Conservation (phyloP, 2,797 vertebrate species). For the Selene dorsalis region DNA sequence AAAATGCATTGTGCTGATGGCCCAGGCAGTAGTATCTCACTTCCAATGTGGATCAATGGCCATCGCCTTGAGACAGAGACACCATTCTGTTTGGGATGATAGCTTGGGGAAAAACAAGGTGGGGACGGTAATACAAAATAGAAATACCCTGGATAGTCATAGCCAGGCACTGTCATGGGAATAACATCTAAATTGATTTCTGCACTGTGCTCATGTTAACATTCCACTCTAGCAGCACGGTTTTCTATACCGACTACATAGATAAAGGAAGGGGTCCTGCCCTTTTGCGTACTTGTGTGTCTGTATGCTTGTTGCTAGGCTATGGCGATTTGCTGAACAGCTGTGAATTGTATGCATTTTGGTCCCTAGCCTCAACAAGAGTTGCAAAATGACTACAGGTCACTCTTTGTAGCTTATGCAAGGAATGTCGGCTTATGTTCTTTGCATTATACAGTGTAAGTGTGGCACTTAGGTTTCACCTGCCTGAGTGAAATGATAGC, state of each 20-base stretch:
- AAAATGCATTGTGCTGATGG: constrained; percentile 65
- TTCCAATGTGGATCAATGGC: constrained; percentile 81
- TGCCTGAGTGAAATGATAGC: constrained; percentile 56
- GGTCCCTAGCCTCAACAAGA: constrained; percentile 25
- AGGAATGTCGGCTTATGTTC: constrained; percentile 36
- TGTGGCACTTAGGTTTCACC: constrained; percentile 61
- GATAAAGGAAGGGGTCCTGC: constrained; percentile 39
- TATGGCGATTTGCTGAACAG: constrained; percentile 54
- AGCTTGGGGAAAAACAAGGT: constrained; percentile 76
- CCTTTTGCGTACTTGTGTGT: constrained; percentile 40
- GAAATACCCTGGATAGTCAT: constrained; percentile 72
- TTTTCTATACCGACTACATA: constrained; percentile 50
- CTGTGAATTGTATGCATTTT: constrained; percentile 44
- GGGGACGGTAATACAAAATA: constrained; percentile 78
- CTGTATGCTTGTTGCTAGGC: constrained; percentile 43
- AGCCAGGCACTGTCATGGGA: constrained; percentile 61
- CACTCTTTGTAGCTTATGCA: constrained; percentile 29
- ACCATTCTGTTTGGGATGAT: constrained; percentile 81
- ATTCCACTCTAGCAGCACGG: constrained; percentile 56
- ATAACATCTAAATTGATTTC: constrained; percentile 81
- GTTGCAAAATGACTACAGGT: constrained; percentile 43
- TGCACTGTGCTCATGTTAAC: constrained; percentile 74
- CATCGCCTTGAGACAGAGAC: constrained; percentile 77
- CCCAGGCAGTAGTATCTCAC: constrained; percentile 69
- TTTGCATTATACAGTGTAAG: constrained; percentile 43